Evolutionary conservation across 2,888 invertebrate species (phyloP).

Genomic region (Tryphoninae sp.): DNA sequence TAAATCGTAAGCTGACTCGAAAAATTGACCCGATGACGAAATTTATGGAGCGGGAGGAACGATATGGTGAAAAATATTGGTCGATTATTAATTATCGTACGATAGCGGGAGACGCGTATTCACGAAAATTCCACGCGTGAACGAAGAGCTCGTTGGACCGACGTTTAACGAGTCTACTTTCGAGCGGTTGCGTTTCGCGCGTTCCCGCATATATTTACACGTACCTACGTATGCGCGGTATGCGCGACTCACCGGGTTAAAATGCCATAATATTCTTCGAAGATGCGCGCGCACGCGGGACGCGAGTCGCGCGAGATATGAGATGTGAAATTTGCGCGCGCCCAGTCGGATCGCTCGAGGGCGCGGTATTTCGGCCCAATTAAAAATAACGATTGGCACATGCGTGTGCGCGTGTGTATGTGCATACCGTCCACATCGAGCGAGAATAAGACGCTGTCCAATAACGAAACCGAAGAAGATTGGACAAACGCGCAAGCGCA

Average conservation of each 20-base stretch:
- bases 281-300: constrained; percentile 25
- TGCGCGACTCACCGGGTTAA: constrained; percentile 1
- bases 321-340: constrained; percentile 45
- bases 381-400: constrained; percentile 74
- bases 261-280: constrained; percentile 44
- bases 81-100: constrained; percentile 58
- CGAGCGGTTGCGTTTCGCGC: constrained; percentile 15
- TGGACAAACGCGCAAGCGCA: constrained; percentile 32
- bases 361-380: constrained; percentile 72
- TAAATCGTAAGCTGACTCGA: constrained; percentile 31
- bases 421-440: constrained; percentile 21
- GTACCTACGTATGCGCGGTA: background rate
- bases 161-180: constrained; percentile 40
- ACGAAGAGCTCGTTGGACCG: constrained; percentile 47
- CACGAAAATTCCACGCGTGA: constrained; percentile 49
- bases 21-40: constrained; percentile 35
- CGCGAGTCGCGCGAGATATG: constrained; percentile 29
- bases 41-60: constrained; percentile 10
- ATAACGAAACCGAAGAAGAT: constrained; percentile 27
- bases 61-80: constrained; percentile 33
- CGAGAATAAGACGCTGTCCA: constrained; percentile 35
- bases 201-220: constrained; percentile 2
- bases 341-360: constrained; percentile 44
- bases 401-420: constrained; percentile 47
- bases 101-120: constrained; percentile 30